Base-by-base conservation (phyloP, 2,888 invertebrate species). In the Dorcus hopei region DNA sequence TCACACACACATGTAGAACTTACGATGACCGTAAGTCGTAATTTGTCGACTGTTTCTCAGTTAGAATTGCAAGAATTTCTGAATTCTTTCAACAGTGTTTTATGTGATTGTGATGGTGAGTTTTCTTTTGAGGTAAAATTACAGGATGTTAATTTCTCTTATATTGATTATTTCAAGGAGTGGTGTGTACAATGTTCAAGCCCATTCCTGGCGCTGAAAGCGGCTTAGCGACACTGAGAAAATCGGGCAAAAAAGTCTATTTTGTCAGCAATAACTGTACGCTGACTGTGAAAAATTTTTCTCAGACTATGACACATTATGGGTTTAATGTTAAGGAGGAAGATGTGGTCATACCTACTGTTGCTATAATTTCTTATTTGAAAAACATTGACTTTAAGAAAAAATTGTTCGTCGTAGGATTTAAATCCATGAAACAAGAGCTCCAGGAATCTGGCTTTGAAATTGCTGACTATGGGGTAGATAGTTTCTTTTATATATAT, bases 41-140 rank as follows among this genome's bases (percentile, higher is more conserved):
- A 65, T 56, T 39, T 65, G 38, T 54, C 61, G 3, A 47, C 47
- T 16, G 42, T 58, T n/a, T 58, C 33, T 23, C 16, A 50, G 23
- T 49, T 52, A 50, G 75, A 79, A 67, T 67, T 77, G 59, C 65
- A 65, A 39, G 61, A 67, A 39, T 80, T 80, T 56, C 58, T 85
- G 1, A 71, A 80, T 50, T 80, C 81, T 38, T 81, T 84, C 60
- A 85, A 85, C 66, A 78, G 79, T 45, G 78, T 85, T 52, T 73
- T 85, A 47, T 81, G 81, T 53, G 85, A 85, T 65, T 85, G 85
- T 68, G 85, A 85, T 73, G 85, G 85, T 82, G 74, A 71, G 72
- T 50, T 43, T 8, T n/a, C 9, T 49, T n/a, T 8, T 7, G 41
- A 38, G 16, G 8, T 26, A 26, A 8, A n/a, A 38, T 33, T 1